Percentiles rank a stretch among this genome's conserved stretches.
phyloP scores from a whole-genome alignment of 2,888 invertebrate species.

The Andrena minutula region DNA sequence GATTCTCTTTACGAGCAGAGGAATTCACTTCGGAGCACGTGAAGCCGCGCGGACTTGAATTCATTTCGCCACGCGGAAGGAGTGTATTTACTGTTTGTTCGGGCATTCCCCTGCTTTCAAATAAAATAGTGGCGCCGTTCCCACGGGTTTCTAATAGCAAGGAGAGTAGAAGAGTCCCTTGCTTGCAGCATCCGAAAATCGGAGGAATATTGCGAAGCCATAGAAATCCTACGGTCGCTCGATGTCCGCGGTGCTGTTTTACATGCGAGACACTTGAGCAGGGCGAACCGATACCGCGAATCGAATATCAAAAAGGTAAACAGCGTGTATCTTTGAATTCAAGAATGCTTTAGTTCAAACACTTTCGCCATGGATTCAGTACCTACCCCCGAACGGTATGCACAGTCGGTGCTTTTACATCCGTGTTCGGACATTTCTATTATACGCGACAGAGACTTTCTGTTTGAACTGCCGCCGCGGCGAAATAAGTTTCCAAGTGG shows the following conservation, averaged over 20 bases:
- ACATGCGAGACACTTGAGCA: slow-evolving; percentile 19
- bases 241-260: slow-evolving; percentile 13
- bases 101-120: too few relatives aligned
- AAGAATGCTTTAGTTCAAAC: slow-evolving; percentile 37
- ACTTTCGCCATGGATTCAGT: slow-evolving; percentile 35
- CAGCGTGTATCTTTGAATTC: slow-evolving; percentile 50
- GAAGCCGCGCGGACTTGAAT: slow-evolving; percentile 16
- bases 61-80: background rate
- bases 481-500: slow-evolving; percentile 1
- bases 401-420: slow-evolving; percentile 39
- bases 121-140: too few relatives aligned
- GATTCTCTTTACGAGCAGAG: slow-evolving; percentile 13
- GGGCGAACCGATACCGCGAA: slow-evolving; percentile 28
- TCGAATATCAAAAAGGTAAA: slow-evolving; percentile 51
- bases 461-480: slow-evolving; percentile 19
- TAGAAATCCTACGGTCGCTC: slow-evolving; percentile 7
- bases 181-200: background rate
- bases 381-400: slow-evolving; percentile 23
- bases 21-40: slow-evolving; percentile 4
- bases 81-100: too few relatives aligned
- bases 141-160: too few relatives aligned
- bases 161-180: too few relatives aligned
- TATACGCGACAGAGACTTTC: slow-evolving; percentile 34
- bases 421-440: slow-evolving; percentile 33
- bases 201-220: slow-evolving; percentile 11